These are phyloP conservation scores for Globodera ellingtonae DNA, from an alignment of 1,140 invertebrate species.

Conservation along the genomic window DNA sequence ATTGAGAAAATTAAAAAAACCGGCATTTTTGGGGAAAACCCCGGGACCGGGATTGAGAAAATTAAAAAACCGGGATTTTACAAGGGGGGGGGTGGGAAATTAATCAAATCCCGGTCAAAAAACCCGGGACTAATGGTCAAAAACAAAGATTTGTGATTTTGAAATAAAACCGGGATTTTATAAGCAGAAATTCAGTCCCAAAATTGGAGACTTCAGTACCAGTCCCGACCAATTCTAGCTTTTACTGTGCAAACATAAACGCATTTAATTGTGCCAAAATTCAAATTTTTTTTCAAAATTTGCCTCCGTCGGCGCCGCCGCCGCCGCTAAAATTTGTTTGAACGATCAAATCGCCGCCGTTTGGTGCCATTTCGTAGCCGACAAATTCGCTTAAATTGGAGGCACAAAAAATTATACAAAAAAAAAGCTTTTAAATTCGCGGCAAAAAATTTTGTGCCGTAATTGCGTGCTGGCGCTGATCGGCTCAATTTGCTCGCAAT, in stretches of 20 bases:
- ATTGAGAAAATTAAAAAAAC: too few species aligned
- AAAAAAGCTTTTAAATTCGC: background rate
- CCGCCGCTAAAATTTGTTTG: constrained; percentile 47
- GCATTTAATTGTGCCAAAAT: background rate
- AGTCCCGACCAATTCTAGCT: too few species aligned
- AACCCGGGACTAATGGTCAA: too few species aligned
- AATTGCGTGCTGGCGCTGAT: constrained; percentile 38
- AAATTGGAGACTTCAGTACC: too few species aligned
- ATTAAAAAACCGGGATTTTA: too few species aligned
- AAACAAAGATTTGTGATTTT: too few species aligned
- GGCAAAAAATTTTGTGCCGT: background rate
- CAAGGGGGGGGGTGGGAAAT: too few species aligned
- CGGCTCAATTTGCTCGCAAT: constrained; percentile 51
- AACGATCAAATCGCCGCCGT: constrained; percentile 30
- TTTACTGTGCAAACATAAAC: background rate
- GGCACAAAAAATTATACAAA: background rate
- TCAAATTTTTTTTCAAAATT: background rate
- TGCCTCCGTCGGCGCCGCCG: constrained; percentile 9
- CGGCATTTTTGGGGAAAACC: too few species aligned
- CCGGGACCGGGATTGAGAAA: too few species aligned
- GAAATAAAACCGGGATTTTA: too few species aligned
- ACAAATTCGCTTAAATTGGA: constrained; percentile 44
- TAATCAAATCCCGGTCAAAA: too few species aligned
- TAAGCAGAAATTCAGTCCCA: too few species aligned
- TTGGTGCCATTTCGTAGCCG: constrained; percentile 36